These are phyloP conservation scores for Ahaetulla prasina DNA, from an alignment of 2,113 vertebrate species.

Conservation along the genomic window DNA sequence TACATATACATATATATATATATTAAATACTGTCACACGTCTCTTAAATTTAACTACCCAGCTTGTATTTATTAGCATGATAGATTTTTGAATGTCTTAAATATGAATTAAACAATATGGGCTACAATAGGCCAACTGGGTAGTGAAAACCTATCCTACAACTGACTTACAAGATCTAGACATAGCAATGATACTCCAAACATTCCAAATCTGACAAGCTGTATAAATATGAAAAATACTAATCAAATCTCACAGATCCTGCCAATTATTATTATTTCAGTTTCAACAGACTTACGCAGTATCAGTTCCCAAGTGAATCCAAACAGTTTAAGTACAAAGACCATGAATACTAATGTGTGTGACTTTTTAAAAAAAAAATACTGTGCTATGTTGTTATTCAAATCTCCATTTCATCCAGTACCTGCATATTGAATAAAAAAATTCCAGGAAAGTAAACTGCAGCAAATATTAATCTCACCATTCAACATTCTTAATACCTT, in stretches of 20 bases:
- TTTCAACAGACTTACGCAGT: neutral
- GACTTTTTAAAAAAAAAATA: neutral
- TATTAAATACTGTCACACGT: neutral
- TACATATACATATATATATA: too few relatives aligned
- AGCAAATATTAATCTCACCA: neutral
- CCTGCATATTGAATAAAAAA: too few relatives aligned
- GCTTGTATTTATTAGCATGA: neutral
- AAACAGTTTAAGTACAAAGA: neutral
- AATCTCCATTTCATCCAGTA: too few relatives aligned
- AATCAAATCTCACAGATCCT: neutral
- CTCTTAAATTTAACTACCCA: neutral
- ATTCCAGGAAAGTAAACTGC: neutral
- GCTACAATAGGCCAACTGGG: neutral
- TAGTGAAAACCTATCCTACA: neutral
- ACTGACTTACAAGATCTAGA: neutral
- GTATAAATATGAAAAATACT: neutral
- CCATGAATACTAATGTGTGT: neutral
- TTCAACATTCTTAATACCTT: neutral
- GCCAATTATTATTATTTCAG: neutral
- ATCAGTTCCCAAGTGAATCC: neutral
- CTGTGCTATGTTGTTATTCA: neutral
- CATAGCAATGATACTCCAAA: neutral
- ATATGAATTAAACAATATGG: neutral
- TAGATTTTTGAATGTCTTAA: neutral
- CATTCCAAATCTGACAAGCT: neutral